These are phyloP conservation scores for Ametastegia equiseti DNA, from an alignment of 2,888 invertebrate genomes.

Conservation along the genomic window DNA sequence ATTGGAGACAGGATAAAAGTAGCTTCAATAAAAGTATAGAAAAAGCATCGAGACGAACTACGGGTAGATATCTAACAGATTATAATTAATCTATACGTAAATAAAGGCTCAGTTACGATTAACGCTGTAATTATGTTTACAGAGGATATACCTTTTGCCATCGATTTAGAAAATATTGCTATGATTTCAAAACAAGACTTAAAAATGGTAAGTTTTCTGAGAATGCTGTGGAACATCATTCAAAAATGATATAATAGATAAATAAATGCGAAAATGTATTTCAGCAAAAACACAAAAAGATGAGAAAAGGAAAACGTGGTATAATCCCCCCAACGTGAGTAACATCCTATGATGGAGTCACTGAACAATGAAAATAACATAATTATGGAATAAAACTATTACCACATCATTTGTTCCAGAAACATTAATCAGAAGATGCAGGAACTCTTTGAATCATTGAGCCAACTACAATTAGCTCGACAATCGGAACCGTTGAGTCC, in stretches of 20 bases:
- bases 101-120: background rate
- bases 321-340: constrained; percentile 57
- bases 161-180: constrained; percentile 78
- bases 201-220: constrained; percentile 76
- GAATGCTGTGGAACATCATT: constrained; percentile 62
- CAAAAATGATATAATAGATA: background rate
- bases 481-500: constrained; percentile 67
- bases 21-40: constrained; percentile 65
- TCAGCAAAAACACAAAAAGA: background rate
- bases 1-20: constrained; percentile 78
- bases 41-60: constrained; percentile 64
- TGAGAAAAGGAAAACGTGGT: constrained; percentile 50
- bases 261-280: constrained; percentile 8
- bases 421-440: constrained; percentile 69
- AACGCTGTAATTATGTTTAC: constrained; percentile 66
- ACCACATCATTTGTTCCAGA: constrained; percentile 51
- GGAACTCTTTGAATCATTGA: constrained; percentile 73
- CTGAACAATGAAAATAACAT: background rate
- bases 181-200: constrained; percentile 77
- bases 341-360: background rate
- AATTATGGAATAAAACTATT: background rate
- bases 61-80: constrained; percentile 58
- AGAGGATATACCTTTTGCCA: constrained; percentile 77
- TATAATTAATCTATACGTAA: background rate
- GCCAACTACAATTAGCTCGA: constrained; percentile 61